Percentiles rank a stretch among this genome's conserved stretches.
Evolutionary conservation across 2,888 invertebrate genomes (phyloP).

Genomic region (Rotaria socialis): DNA sequence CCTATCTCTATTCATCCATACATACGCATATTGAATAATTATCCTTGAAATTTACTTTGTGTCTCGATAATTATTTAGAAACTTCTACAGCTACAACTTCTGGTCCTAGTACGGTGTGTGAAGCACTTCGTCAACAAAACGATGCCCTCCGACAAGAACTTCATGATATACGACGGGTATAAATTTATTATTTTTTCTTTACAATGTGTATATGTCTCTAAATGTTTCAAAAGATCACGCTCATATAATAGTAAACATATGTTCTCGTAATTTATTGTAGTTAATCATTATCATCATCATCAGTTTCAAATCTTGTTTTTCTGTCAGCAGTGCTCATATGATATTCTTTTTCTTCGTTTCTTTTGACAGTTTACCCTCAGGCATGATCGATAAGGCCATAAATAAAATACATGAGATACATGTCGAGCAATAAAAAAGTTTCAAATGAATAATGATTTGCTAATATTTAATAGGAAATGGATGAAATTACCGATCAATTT

Average conservation of each 20-base stretch:
- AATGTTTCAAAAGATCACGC: not conserved
- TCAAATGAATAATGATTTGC: not conserved
- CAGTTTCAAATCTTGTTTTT: not conserved
- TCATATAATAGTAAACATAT: not conserved
- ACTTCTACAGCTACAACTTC: not conserved
- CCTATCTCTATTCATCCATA: no score
- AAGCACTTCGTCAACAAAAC: conserved; percentile 31
- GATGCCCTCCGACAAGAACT: conserved; percentile 31
- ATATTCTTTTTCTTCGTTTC: not conserved
- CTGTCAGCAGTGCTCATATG: not conserved
- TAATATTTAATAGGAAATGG: conserved; percentile 70
- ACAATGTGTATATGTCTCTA: no score
- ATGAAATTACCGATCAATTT: conserved; percentile 85
- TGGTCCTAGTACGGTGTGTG: conserved; percentile 4
- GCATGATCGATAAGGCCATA: not conserved
- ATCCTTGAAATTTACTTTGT: conserved; percentile 17
- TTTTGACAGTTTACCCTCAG: not conserved
- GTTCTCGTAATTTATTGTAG: not conserved
- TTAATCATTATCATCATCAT: not conserved
- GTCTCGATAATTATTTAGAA: not conserved
- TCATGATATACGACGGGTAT: conserved; percentile 35
- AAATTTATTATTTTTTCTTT: not conserved
- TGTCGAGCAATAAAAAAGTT: not conserved
- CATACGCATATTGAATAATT: not conserved
- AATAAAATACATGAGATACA: not conserved